phyloP scores from a whole-genome alignment of 2,888 invertebrate species.

The Rhamphomyia laevipes region DNA sequence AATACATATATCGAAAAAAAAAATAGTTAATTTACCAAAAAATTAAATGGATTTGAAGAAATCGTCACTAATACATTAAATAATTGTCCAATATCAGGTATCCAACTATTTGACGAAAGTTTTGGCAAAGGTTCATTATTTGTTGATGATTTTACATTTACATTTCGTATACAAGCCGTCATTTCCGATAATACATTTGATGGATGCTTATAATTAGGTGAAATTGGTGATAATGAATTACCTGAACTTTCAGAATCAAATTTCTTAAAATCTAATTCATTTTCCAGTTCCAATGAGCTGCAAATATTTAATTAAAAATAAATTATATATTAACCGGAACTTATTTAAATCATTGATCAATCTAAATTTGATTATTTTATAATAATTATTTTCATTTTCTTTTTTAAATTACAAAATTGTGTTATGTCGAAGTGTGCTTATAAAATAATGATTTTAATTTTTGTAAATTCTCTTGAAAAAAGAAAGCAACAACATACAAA shows the following conservation, averaged over 20 bases:
- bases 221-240: neutral
- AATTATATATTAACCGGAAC: neutral
- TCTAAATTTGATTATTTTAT: neutral
- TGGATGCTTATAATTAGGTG: neutral
- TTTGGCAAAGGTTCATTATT: slow-evolving; percentile 18
- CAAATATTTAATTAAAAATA: too few relatives aligned
- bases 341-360: neutral
- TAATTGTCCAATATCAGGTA: slow-evolving; percentile 39
- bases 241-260: too few relatives aligned
- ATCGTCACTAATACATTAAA: slow-evolving; percentile 62
- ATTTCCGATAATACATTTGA: neutral
- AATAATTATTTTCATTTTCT: too few relatives aligned
- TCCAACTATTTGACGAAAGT: slow-evolving; percentile 21
- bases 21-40: slow-evolving; percentile 24
- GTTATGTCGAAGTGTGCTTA: too few relatives aligned
- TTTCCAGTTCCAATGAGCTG: too few relatives aligned
- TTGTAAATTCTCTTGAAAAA: too few relatives aligned
- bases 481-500: slow-evolving; percentile 9
- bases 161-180: neutral
- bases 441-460: too few relatives aligned
- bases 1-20: too few relatives aligned
- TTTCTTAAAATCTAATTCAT: too few relatives aligned
- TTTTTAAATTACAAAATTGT: too few relatives aligned
- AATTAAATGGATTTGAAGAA: slow-evolving; percentile 56
- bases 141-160: slow-evolving; percentile 14